Evolutionary conservation across 1,140 invertebrate species (phyloP), one percentile per base, ranked within the genome.

Genomic region (Venturia canescens): DNA sequence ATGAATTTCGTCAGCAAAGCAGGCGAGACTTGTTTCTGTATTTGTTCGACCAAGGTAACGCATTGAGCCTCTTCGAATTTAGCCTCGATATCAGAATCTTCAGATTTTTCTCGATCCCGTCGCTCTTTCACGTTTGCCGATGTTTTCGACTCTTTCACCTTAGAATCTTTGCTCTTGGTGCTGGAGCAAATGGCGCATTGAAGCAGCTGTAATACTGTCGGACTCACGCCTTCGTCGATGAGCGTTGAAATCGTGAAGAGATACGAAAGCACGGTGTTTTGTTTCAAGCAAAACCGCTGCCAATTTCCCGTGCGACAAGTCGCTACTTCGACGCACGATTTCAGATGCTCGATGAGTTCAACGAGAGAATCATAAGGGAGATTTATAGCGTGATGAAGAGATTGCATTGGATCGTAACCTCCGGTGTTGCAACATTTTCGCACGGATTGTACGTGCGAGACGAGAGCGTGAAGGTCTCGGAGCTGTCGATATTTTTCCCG

Each of bases 401-500:
- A 85, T 80, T 87, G 92, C 76, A 94, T 92, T 9, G 91, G 89
- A 85, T 93, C 92, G 79, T 94, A 94, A 15, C 94, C 94, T 16
- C 94, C 94, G 80, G 92, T 92, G 3, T 91, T 91, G 83, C 94
- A 95, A 83, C 94, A 93, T 75, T 93, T 91, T 85, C 93, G 92
- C 3, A 94, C 93, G 48, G 93, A 91, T 92, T 94, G 78, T 11
- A 97, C 94, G 86, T 97, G 96, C 63, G 96, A 96, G 82, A 96
- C 95, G 1, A 98, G 91, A 7, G 97, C 96, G 91, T 99, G 97
- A 13, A 98, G 94, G 93, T 99, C 98, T 50, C 98, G 94, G 57
- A 98, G 91, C 88, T 98, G 97, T 23, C 98, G 94, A 91, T 99
- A 99, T 80, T 97, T 97, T 83, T 99, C 98, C 87, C 99, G 98